Base-by-base conservation (phyloP, 1,140 invertebrate species). In the Neoseiulus cucumeris region DNA sequence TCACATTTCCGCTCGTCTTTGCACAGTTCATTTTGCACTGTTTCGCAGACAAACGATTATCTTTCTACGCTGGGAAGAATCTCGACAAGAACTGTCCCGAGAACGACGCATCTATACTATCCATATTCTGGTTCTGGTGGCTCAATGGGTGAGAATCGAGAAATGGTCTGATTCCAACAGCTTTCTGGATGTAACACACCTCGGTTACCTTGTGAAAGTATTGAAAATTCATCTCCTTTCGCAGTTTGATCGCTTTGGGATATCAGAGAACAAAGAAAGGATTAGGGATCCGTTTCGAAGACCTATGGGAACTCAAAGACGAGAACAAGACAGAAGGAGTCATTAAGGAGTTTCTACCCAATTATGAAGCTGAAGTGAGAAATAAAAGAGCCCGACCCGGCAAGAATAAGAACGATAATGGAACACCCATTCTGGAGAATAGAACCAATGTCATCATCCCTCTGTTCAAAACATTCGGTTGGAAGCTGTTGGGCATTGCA, bases 51-150 rank as follows among this genome's bases (percentile, higher is more conserved):
- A 5, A 39, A 18, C 55, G 66, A 33, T 42, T 67, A 18, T 67
- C 65, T 28, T 18, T 17, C 18, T 67, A 25, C 14, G 14, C 20
- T 44, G 18, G 42, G 12, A 67, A 67, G 51, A 42, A 39, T 28
- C 67, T 64, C 7, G 29, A 68, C 65, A 69, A 47, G 64, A 42
- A 66, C 44, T 93, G 88, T 76, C 93, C 94, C 55, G 91, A 97
- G 75, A 79, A 81, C 64, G 76, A 79, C 66, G 81, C 88, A 42
- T 91, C 91, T 20, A 96, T 93, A 75, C 80, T 91, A 25, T 92
- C 89, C n/a, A 82, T 83, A 64, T 76, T 98, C 2, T 82, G 87
- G 0, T 98, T 92, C 74, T 82, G 84, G 65, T 98, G 94, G 94
- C 94, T 97, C 74, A 87, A 91, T 75, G 68, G 76, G 0, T 76